Percentiles rank a stretch among this genome's conserved stretches.
These are phyloP conservation scores for Egretta garzetta DNA, from an alignment of 2,113 vertebrate genomes.

Conservation along the genomic window DNA sequence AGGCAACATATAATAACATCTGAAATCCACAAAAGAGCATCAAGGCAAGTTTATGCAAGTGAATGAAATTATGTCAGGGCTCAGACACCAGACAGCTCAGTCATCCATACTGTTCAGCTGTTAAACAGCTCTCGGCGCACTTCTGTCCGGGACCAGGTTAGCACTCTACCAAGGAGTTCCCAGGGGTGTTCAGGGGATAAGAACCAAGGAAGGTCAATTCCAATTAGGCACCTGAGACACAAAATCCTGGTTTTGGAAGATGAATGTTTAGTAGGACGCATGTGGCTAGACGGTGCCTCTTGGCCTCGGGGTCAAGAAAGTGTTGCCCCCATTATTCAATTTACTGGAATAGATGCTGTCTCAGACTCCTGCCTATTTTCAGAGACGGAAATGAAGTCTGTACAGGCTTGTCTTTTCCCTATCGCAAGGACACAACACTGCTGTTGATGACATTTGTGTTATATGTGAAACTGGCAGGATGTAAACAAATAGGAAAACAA, in stretches of 20 bases:
- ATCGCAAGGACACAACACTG: not conserved
- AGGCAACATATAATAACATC: not conserved
- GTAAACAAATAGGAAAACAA: slow-evolving; percentile 48
- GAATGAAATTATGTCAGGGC: not conserved
- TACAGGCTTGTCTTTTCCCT: not conserved
- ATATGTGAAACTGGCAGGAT: slow-evolving; percentile 6
- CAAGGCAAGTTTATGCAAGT: accelerated
- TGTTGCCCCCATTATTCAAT: not conserved
- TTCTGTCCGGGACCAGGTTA: not conserved
- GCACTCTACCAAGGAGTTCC: not conserved
- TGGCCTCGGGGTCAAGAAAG: not conserved
- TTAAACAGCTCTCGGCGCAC: not conserved
- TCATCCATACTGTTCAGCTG: not conserved
- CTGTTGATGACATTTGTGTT: not conserved
- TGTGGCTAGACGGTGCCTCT: not conserved
- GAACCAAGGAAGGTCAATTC: not conserved
- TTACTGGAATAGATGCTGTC: not conserved
- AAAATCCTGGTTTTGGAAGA: not conserved
- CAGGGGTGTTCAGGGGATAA: not conserved
- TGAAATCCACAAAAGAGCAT: not conserved
- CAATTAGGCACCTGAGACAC: not conserved
- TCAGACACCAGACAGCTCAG: not conserved
- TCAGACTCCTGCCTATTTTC: not conserved
- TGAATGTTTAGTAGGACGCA: not conserved
- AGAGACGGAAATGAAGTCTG: not conserved